Evolutionary conservation across 2,888 invertebrate species (phyloP).

Genomic region (Synanthedon formicaeformis): DNA sequence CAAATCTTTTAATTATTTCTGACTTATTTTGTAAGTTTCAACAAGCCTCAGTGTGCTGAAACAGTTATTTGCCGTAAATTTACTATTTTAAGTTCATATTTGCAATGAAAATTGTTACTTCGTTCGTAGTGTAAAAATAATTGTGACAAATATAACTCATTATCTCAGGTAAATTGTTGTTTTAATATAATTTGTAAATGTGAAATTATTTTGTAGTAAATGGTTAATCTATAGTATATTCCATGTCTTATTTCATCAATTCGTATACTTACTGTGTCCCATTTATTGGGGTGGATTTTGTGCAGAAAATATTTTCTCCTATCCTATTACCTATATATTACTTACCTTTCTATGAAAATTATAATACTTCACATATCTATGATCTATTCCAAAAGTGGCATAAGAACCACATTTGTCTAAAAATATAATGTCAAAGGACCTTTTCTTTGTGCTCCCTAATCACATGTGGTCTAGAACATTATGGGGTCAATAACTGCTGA

Average conservation of each 20-base stretch:
- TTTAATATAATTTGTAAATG: constrained; percentile 18
- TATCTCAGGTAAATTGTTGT: constrained; percentile 56
- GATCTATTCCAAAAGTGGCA: too few species aligned
- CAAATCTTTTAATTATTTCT: constrained; percentile 14
- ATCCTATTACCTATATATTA: too few species aligned
- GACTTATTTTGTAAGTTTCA: constrained; percentile 19
- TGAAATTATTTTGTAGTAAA: neutral
- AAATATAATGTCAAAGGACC: neutral
- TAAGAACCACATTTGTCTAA: neutral
- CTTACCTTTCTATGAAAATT: too few species aligned
- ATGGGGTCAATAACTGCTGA: constrained; percentile 64
- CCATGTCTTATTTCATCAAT: too few species aligned
- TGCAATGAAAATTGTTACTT: constrained; percentile 66
- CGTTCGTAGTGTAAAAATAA: constrained; percentile 68
- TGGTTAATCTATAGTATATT: neutral
- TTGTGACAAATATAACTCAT: constrained; percentile 62
- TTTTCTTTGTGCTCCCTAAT: constrained; percentile 45
- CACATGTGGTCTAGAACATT: constrained; percentile 63
- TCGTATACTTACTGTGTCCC: neutral
- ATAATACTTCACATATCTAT: too few species aligned
- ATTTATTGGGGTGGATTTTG: too few species aligned
- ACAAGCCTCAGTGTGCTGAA: constrained; percentile 15
- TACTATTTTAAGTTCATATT: constrained; percentile 30
- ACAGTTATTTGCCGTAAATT: constrained; percentile 14
- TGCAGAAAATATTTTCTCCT: too few species aligned